Evolutionary conservation across 2,797 vertebrate genomes (phyloP).

Genomic region (Chaetodon trifasciatus): DNA sequence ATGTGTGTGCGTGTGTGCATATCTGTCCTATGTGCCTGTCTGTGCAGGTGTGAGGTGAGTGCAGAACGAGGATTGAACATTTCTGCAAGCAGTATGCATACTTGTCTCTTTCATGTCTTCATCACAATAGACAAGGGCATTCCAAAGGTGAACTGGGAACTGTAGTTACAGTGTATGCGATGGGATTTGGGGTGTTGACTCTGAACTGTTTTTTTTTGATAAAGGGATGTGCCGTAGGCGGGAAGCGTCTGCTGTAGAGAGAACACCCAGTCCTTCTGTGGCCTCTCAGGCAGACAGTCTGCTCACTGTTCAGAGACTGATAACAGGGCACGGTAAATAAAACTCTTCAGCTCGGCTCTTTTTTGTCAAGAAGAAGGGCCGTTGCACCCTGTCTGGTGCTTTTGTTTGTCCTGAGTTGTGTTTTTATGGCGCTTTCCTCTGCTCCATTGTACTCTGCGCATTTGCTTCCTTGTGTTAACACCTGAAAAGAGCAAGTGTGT

Average conservation of each 20-base stretch:
- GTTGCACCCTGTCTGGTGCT: constrained; percentile 74
- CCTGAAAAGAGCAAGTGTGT: constrained; percentile 73
- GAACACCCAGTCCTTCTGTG: constrained; percentile 94
- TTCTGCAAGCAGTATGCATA: constrained; percentile 63
- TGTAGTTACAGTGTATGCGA: constrained; percentile 76
- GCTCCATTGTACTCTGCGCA: constrained; percentile 56
- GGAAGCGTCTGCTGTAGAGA: constrained; percentile 88
- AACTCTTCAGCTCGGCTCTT: constrained; percentile 89
- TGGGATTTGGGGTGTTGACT: constrained; percentile 81
- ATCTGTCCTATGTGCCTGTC: constrained; percentile 65
- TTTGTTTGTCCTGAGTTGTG: constrained; percentile 74
- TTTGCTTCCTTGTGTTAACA: constrained; percentile 74
- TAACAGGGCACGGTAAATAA: constrained; percentile 97
- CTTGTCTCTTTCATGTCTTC: constrained; percentile 74
- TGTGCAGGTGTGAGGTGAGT: constrained; percentile 76
- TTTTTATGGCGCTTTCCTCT: constrained; percentile 64
- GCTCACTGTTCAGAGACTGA: constrained; percentile 92
- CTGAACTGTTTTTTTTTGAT: constrained; percentile 81
- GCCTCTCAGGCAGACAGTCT: constrained; percentile 94
- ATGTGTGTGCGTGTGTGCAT: constrained; percentile 42
- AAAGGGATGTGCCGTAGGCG: constrained; percentile 84
- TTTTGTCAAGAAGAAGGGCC: constrained; percentile 79
- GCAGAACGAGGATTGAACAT: constrained; percentile 60
- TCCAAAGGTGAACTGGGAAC: constrained; percentile 79
- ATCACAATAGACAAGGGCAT: constrained; percentile 78